phyloP scores from a whole-genome alignment of 2,888 invertebrate species.

The Panorpa germanica region DNA sequence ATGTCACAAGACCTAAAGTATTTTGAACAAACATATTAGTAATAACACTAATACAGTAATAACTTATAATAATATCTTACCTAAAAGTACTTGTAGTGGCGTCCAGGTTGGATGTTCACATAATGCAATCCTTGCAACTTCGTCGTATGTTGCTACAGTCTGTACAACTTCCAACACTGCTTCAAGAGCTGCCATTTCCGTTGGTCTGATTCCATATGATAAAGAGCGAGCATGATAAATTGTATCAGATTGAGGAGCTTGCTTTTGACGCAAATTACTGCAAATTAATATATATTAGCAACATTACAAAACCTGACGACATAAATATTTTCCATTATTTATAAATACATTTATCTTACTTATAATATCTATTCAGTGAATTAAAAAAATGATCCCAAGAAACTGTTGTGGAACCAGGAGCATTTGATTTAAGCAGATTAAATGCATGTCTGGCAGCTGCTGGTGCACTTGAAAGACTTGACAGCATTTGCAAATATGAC shows the following conservation, averaged over 20 bases:
- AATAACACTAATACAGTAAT: not conserved
- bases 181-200: constrained; percentile 70
- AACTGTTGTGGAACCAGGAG: constrained; percentile 32
- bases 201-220: constrained; percentile 48
- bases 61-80: constrained; percentile 16
- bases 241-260: constrained; percentile 41
- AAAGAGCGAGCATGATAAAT: constrained; percentile 35
- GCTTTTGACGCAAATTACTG: constrained; percentile 50
- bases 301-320: not conserved
- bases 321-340: constrained; percentile 2
- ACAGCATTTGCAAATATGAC: constrained; percentile 72
- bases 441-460: constrained; percentile 65
- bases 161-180: constrained; percentile 63
- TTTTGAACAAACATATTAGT: constrained; percentile 3
- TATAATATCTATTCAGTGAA: constrained; percentile 54
- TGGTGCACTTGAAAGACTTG: constrained; percentile 55
- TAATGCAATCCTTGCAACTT: constrained; percentile 58
- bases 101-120: constrained; percentile 83
- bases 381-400: constrained; percentile 76
- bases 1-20: constrained; percentile 57
- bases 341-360: constrained; percentile 23
- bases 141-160: constrained; percentile 61
- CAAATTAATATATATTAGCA: constrained; percentile 13
- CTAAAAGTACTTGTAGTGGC: constrained; percentile 57
- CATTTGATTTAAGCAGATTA: constrained; percentile 45